Conservation (phyloP, 1,140 invertebrate genomes). For the Telenomus remus region DNA sequence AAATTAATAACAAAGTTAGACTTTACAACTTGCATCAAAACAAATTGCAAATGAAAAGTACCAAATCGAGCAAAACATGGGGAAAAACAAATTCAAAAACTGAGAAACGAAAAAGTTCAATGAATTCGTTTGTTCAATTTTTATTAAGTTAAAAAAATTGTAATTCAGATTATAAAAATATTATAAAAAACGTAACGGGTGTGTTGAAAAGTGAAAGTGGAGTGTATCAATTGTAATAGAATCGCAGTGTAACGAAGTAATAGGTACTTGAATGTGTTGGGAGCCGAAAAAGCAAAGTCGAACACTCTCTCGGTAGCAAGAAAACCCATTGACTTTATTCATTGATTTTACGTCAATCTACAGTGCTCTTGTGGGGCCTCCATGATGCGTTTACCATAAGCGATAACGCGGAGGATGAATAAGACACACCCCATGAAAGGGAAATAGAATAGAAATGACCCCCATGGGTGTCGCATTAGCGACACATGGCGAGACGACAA, state of each 20-base stretch:
- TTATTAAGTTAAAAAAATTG: no score
- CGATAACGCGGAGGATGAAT: slow-evolving; percentile 67
- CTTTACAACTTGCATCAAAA: no score
- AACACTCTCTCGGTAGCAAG: slow-evolving; percentile 57
- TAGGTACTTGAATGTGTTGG: slow-evolving; percentile 55
- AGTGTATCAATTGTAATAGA: slow-evolving; percentile 52
- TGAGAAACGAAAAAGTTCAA: no score
- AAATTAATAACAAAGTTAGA: no score
- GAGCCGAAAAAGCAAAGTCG: slow-evolving; percentile 53
- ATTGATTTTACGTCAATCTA: slow-evolving; percentile 77
- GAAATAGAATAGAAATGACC: slow-evolving; percentile 77
- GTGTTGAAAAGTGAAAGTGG: slow-evolving; percentile 29
- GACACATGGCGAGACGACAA: slow-evolving; percentile 74
- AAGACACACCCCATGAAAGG: slow-evolving; percentile 69
- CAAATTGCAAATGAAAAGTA: no score
- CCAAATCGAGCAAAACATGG: no score
- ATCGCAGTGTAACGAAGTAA: slow-evolving; percentile 61
- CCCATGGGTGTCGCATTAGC: slow-evolving; percentile 74
- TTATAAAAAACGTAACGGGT: no score
- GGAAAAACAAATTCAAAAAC: no score
- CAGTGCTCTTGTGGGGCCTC: slow-evolving; percentile 70
- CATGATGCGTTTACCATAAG: slow-evolving; percentile 75
- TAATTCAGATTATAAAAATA: no score
- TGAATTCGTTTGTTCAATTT: no score
- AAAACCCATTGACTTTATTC: slow-evolving; percentile 75